Base-by-base conservation (phyloP, 2,888 invertebrate genomes). In the Morinoia aosen region DNA sequence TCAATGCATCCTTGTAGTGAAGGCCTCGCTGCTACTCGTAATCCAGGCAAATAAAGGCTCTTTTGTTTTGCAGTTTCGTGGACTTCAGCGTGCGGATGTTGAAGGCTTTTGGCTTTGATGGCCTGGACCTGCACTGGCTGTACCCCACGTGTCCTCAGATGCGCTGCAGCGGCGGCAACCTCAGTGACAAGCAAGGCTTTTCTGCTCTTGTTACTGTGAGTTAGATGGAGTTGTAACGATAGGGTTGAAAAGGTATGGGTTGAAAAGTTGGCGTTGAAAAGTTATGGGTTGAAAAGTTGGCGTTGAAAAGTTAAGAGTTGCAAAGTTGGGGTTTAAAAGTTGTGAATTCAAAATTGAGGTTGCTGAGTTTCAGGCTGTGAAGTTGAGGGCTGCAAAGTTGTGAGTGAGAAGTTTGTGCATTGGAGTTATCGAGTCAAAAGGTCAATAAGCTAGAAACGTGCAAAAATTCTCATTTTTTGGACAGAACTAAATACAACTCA, bases 141-240 rank as follows among this genome's bases (percentile, higher is more conserved):
- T 99, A 99, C 97, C 99, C 99, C 0, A 98, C 98, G 96, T 99
- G 99, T 97, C 99, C 99, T 99, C 99, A 99, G 97, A 98, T 98
- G 97, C 98, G 99, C 97, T 99, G 99, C 97, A 98, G 98, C 91
- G 98, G 98, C 97, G 99, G 99, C 0, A 98, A 98, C 0, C 98
- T 98, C 0, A 98, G 98, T 48, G 99, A 99, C 97, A 98, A 98
- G 97, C 98, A 98, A 0, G 98, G 98, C 97, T 98, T 98, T 96
- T 98, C 98, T 0, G 98, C 98, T 97, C 97, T 99, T 40, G 97
- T 98, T 39, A 98, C 98, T 97, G 98, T 98, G 97, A 97, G 97
- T 94, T 16, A 5, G 76, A 48, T 48, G 19, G 76, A 33, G 19
- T 61, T 61, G 19, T 48, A 4, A 4, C 48, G 5, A 48, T 48